Base-by-base conservation (phyloP, 2,113 vertebrate species). In the Sander vitreus region DNA sequence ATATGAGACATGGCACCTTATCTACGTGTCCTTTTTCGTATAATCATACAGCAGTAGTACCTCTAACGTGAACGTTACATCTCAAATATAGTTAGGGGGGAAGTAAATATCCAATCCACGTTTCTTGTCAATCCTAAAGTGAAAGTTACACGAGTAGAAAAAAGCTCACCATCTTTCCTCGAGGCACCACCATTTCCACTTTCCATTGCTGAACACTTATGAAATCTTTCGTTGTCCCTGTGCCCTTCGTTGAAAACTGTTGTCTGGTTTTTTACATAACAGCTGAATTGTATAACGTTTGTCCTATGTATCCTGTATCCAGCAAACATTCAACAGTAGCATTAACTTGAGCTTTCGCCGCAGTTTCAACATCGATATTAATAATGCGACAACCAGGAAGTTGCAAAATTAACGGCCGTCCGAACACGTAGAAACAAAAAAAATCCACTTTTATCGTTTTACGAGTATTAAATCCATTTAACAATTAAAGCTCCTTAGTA, bases 361-460 rank as follows among this genome's bases (percentile, higher is more conserved):
- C 73, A 54, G 68, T 83, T 89, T 65, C 64, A 50, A 65, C 57
- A 67, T 23, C 76, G 78, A 88, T 82, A 45, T 59, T 77, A 57
- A 72, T 2, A 57, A 72, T 3, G 45, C 82, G 79, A 81, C 78
- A 90, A 94, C 88, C 92, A 93, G 93, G 92, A 94, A 94, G 92
- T 94, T 81, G 64, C 64, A 63, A 82, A 80, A 51, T 15, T 36
- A 6, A 30, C 50, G 45, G 58, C 68, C 25, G 65, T 18, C 48
- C 54, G 71, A 70, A 59, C 33, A 23, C 57, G 21, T 10, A 57
- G 33, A 27, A 21, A 12, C 54, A 6, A 70, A 71, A 45, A 13
- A 13, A 33, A 39, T 70, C 23, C 21, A 51, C 19, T 16, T 45
- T 58, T 47, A 11, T 70, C 7, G 19, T 36, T 36, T 53, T 6